Evolutionary conservation across 2,113 vertebrate species (phyloP), one percentile per base, ranked within the genome.

Genomic region (Plectropomus leopardus): DNA sequence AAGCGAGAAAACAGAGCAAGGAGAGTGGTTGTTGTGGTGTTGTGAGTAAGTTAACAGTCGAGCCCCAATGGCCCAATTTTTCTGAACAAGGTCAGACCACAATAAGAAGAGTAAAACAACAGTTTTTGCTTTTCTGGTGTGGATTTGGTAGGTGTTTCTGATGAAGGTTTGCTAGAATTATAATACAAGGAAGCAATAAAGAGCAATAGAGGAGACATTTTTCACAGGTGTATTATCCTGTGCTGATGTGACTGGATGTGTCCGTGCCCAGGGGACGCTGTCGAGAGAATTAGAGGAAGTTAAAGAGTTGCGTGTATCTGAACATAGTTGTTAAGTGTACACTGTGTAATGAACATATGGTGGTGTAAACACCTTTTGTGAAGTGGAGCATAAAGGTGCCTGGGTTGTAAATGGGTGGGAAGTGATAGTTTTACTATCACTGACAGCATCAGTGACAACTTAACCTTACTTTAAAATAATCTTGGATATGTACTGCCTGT

Each of bases 1-100:
- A 54, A 73, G 47, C 1, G 40, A 83, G 77, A 77, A 88, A 86
- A 55, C 75, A 80, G 67, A 83, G 71, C 36, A 24, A 7, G 50
- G 21, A 61, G 58, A 55, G 42, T 1, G 40, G 44, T 47, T 40
- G 76, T 64, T 55, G 66, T 44, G 7, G 17, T 26, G 57, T 55
- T 54, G 64, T 47, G 61, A 68, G 58, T 1, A 26, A 64, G 70
- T 34, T 71, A 60, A 85, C 59, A 72, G 72, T 69, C 21, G 1
- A 65, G 59, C 68, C 67, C 57, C n/a, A 44, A 21, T 53, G 57
- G 53, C 26, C 48, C 57, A 8, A 8, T 72, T 80, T 65, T 54
- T 24, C 8, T 53, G 19, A 78, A 32, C 44, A 67, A 48, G 48
- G 69, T 40, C 55, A 15, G 26, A 28, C 32, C 11, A 13, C 76